Percentiles rank a stretch among this genome's conserved stretches.
Conservation (phyloP, 2,113 vertebrate genomes). For the Zosterops lateralis region DNA sequence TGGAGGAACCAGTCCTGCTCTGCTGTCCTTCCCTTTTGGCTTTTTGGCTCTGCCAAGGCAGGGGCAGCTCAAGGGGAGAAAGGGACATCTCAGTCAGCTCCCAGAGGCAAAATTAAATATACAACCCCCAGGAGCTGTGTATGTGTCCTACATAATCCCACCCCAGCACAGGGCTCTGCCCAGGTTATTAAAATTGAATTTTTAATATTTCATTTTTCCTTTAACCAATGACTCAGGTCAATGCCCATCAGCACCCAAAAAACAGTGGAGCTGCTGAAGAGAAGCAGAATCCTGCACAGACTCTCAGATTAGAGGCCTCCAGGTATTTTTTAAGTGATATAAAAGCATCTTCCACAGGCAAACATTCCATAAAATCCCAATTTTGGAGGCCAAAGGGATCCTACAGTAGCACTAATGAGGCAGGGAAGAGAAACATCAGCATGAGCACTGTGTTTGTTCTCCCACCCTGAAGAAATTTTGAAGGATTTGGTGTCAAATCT, state of each 20-base stretch:
- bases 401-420: neutral
- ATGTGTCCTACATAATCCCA: neutral
- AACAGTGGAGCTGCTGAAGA: neutral
- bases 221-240: neutral
- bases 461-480: neutral
- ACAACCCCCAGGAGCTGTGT: neutral
- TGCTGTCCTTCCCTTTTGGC: neutral
- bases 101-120: neutral
- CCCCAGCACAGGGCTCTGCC: neutral
- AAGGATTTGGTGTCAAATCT: neutral
- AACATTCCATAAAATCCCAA: neutral
- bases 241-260: neutral
- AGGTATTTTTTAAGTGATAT: too few relatives aligned
- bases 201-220: neutral
- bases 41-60: neutral
- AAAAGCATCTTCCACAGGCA: neutral
- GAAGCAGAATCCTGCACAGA: neutral
- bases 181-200: neutral
- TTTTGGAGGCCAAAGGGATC: neutral
- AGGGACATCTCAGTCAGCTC: neutral
- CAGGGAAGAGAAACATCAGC: neutral
- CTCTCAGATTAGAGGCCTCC: neutral
- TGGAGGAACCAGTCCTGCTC: neutral
- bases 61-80: neutral
- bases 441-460: accelerated